phyloP scores from a whole-genome alignment of 2,797 vertebrate species.

The Hyperoplus lanceolatus region DNA sequence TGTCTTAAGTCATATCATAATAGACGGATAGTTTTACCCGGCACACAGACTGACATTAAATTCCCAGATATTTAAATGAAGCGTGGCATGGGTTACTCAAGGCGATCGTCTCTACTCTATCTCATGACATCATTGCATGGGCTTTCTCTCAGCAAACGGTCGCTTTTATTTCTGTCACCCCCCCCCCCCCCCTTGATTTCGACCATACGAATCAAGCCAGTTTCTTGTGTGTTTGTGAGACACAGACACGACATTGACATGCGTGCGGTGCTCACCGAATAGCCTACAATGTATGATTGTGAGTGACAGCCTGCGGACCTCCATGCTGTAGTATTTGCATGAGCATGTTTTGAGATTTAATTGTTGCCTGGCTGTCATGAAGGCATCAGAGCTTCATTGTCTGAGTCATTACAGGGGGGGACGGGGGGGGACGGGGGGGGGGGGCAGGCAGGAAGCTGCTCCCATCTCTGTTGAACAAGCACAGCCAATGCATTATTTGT shows the following conservation, averaged over 20 bases:
- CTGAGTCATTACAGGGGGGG: conserved; percentile 28
- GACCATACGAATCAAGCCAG: conserved; percentile 25
- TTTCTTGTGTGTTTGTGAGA: conserved; percentile 12
- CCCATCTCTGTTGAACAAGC: conserved; percentile 54
- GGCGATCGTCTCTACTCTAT: conserved; percentile 31
- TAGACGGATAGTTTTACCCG: fast-evolving
- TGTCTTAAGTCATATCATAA: fast-evolving
- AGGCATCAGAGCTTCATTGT: conserved; percentile 30
- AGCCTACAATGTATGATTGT: not conserved
- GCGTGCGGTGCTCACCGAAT: conserved; percentile 1
- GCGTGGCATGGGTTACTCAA: conserved; percentile 25
- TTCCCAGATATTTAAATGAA: conserved; percentile 34
- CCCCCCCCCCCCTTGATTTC: conserved; percentile 1
- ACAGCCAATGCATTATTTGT: conserved; percentile 77
- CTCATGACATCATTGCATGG: conserved; percentile 76
- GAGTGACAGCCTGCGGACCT: conserved; percentile 11
- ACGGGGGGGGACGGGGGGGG: too few species aligned
- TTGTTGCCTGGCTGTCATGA: conserved; percentile 43
- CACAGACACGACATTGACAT: conserved; percentile 39
- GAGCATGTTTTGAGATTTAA: conserved; percentile 17
- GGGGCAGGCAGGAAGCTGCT: conserved; percentile 48
- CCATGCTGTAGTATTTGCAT: conserved; percentile 20
- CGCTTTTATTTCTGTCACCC: conserved; percentile 52
- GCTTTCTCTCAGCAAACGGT: conserved; percentile 64
- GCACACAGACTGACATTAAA: not conserved